Evolutionary conservation across 2,113 vertebrate species (phyloP), one percentile per base, ranked within the genome.

Genomic region (Plotosus lineatus): DNA sequence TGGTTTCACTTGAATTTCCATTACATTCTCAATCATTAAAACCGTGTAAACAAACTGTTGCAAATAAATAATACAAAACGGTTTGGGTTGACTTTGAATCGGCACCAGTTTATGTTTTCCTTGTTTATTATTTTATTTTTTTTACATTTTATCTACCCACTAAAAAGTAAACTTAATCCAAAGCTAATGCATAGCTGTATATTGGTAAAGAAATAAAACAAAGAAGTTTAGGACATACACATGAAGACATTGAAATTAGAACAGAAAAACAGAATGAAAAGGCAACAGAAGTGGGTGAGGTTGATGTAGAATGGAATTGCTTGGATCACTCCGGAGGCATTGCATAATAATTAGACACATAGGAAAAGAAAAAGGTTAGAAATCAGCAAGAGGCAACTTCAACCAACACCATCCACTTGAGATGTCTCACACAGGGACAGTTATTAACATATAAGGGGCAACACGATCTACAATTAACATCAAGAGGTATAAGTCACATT

Each of bases 321-420:
- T 6, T 23, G 28, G 2, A 36, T 21, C 46, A 73, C 69, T 73
- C 66, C 48, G 26, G 31, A 50, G 68, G 42, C 44, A 11, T 31
- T 17, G 17, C 23, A 51, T 73, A 28, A 51, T 51, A 51, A 73
- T 73, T 73, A 51, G 69, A 36, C 23, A n/a, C 46, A 73, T 46
- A 73, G 48, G 28, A 51, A 73, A 73, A 73, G 69, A 51, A 51
- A n/a, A 73, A 51, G 69, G 69, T 51, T 28, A 33, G 28, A 73
- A 73, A 73, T 73, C 69, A 73, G 46, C 69, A 73, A 73, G 46
- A 50, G 69, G 69, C 46, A 19, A 71, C 77, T 46, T 26, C 21
- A 23, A 51, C 46, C 46, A 53, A 31, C 75, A 46, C 55, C 46
- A 40, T n/a, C 21, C 50, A 36, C 33, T 40, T 55, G 75, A 42